phyloP scores from a whole-genome alignment of 2,113 vertebrate species.

The Misgurnus mizolepis region DNA sequence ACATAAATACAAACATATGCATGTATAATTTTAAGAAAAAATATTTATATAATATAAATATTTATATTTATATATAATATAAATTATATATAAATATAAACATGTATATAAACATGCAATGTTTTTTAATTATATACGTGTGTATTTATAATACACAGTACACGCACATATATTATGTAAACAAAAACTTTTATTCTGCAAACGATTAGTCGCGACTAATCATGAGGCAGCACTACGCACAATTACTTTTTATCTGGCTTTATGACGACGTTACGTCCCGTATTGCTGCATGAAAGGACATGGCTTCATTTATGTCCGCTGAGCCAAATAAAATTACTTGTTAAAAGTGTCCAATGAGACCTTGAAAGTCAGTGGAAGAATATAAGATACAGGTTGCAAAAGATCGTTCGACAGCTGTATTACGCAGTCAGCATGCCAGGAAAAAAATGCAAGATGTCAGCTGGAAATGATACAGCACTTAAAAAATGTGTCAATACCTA shows the following conservation, averaged over 20 bases:
- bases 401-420: conserved; percentile 29
- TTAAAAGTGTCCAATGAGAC: conserved; percentile 34
- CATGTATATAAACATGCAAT: no score
- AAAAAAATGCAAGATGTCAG: conserved; percentile 6
- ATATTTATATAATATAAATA: no score
- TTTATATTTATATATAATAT: no score
- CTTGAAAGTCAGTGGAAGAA: conserved; percentile 17
- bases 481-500: background rate
- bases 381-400: conserved; percentile 15
- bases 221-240: no score
- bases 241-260: background rate
- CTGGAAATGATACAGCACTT: conserved; percentile 2
- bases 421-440: background rate
- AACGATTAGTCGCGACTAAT: no score
- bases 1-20: no score
- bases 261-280: conserved; percentile 9
- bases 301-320: conserved; percentile 26
- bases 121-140: no score
- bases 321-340: conserved; percentile 35
- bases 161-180: no score
- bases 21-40: no score
- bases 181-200: no score
- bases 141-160: no score
- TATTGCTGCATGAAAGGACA: background rate
- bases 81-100: no score